Conservation (phyloP, 2,113 vertebrate species). For the Platichthys flesus region DNA sequence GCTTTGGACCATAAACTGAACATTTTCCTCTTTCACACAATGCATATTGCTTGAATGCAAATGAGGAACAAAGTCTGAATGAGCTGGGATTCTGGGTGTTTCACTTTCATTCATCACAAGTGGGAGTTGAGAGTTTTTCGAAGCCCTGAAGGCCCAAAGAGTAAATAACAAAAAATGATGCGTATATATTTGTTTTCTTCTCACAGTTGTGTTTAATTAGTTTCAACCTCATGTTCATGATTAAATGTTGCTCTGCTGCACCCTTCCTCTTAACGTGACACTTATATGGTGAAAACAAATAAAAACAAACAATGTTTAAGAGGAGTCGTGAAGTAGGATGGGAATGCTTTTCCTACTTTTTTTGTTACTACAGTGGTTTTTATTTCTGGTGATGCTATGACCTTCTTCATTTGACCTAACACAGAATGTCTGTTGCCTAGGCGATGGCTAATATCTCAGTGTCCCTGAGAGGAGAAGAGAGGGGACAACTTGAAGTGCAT, state of each 20-base stretch:
- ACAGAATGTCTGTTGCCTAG: conserved; percentile 65
- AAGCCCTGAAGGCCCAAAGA: no score
- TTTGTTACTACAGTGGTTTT: not conserved
- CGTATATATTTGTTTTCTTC: no score
- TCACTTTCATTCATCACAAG: not conserved
- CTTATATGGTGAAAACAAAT: no score
- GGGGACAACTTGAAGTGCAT: conserved; percentile 18
- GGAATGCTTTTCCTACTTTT: not conserved
- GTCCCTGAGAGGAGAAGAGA: conserved; percentile 37
- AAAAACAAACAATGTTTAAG: not conserved
- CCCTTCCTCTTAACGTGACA: no score
- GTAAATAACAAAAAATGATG: no score
- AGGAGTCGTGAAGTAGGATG: not conserved
- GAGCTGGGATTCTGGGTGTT: not conserved
- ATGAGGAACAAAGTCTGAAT: conserved; percentile 7
- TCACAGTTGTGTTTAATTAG: no score
- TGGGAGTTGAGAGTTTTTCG: not conserved
- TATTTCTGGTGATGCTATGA: conserved; percentile 47
- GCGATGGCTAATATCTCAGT: conserved; percentile 58
- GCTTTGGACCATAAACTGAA: not conserved
- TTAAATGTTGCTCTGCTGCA: not conserved
- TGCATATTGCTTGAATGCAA: not conserved
- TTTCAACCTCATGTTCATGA: not conserved
- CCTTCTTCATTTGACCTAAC: conserved; percentile 56
- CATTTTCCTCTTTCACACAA: not conserved